phyloP scores from a whole-genome alignment of 2,113 vertebrate genomes.

The Gopherus evgoodei region DNA sequence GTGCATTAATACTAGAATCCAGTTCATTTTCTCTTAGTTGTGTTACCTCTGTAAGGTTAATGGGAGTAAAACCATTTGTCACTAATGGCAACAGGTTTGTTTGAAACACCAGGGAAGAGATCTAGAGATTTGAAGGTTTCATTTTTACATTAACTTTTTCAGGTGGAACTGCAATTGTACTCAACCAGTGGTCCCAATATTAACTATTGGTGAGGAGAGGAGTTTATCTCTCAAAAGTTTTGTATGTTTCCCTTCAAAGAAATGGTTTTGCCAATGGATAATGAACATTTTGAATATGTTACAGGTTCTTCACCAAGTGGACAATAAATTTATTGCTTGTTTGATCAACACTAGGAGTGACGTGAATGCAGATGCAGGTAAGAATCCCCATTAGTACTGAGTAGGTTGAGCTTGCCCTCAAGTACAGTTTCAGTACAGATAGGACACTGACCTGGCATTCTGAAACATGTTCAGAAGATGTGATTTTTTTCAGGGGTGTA shows the following conservation, averaged over 20 bases:
- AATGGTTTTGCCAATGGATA: conserved; percentile 21
- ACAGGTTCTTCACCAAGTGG: conserved; percentile 97
- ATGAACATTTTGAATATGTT: conserved; percentile 58
- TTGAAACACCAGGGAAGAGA: not conserved
- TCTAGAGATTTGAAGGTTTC: not conserved
- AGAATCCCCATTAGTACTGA: conserved; percentile 24
- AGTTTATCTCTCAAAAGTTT: not conserved
- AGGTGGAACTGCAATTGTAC: not conserved
- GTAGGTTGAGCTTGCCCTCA: not conserved
- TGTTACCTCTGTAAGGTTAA: not conserved
- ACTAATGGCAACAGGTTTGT: not conserved
- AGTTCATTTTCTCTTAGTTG: not conserved
- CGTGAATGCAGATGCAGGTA: conserved; percentile 73
- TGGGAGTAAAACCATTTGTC: not conserved
- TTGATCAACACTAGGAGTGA: conserved; percentile 87
- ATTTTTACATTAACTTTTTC: not conserved
- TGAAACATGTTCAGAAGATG: not conserved
- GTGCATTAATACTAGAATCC: not conserved
- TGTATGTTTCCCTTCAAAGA: conserved; percentile 18
- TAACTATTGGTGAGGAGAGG: not conserved
- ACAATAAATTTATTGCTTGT: conserved; percentile 98
- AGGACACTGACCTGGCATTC: not conserved
- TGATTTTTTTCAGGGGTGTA: not conserved
- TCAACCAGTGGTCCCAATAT: not conserved
- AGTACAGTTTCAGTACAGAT: not conserved